Conservation (phyloP, 2,113 vertebrate species). For the Myrmophylax atrothorax region DNA sequence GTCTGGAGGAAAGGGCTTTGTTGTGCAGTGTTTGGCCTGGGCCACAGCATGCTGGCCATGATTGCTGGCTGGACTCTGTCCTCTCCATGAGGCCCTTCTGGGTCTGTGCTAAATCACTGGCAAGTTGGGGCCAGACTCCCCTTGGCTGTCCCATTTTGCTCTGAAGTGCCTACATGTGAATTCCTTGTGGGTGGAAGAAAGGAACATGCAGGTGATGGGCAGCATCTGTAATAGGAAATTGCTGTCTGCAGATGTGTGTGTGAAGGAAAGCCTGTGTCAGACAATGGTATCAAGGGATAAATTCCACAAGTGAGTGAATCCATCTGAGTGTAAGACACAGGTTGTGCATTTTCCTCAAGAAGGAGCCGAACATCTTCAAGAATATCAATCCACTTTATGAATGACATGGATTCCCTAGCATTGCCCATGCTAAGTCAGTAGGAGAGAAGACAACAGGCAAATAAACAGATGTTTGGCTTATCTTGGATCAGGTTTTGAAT, state of each 20-base stretch:
- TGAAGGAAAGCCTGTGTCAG: conserved; percentile 61
- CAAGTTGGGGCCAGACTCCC: not conserved
- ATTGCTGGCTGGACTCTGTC: not conserved
- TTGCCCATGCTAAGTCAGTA: not conserved
- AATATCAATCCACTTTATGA: conserved; percentile 5
- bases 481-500: not conserved
- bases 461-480: not conserved
- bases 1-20: not conserved
- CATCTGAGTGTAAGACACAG: conserved; percentile 57
- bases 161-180: conserved; percentile 41
- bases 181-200: conserved; percentile 37
- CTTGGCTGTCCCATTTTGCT: not conserved
- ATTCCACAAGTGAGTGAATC: conserved; percentile 68
- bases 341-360: conserved; percentile 43
- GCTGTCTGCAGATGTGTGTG: conserved; percentile 56
- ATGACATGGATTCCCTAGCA: not conserved
- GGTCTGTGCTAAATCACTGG: not conserved
- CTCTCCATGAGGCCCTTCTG: not conserved
- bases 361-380: conserved; percentile 5
- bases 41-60: not conserved
- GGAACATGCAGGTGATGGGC: conserved; percentile 55
- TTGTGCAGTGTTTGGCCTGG: fast-evolving
- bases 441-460: not conserved
- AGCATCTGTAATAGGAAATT: conserved; percentile 68
- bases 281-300: conserved; percentile 68